Base-by-base conservation (phyloP, 2,113 vertebrate species). In the Prochilodus magdalenae region DNA sequence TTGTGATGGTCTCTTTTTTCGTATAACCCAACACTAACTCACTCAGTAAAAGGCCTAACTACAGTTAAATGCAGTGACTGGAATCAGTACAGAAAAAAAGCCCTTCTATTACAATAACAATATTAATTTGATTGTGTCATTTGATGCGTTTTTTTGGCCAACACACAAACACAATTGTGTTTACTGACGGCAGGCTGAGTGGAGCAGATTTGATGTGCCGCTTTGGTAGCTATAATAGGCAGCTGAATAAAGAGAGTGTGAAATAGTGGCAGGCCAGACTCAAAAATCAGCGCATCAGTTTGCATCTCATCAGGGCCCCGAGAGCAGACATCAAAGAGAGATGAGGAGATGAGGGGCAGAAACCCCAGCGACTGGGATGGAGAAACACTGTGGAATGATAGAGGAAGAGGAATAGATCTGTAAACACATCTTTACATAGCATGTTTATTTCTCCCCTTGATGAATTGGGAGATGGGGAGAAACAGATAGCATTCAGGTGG, bases 41-140 rank as follows among this genome's bases (percentile, higher is more conserved):
- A n/a, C n/a, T n/a, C n/a, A n/a, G n/a, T n/a, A n/a, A n/a, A n/a
- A n/a, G n/a, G n/a, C n/a, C n/a, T 5, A 44, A 10, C 11, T 44
- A 44, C 40, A 1, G 40, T 44, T 44, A 44, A 44, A 5, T 44
- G 5, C 40, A 44, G 40, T 44, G 40, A 44, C 40, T 44, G 40
- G 11, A 44, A 44, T 44, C 40, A 44, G 40, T 44, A 11, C 4
- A 11, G 5, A 8, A 8, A 44, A 44, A 44, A 44, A 44, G 40
- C 4, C 40, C 40, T 57, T 29, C n/a, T 12, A 36, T 72, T 70
- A 76, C 70, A 62, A 63, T 71, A 65, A 69, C 80, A 72, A 79
- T 75, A 49, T 79, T 79, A 75, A 55, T 79, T 79, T 77, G n/a
- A 86, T 80, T 80, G 77, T 71, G 76, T 83, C 71, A 77, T 76